Conservation (phyloP, 2,797 vertebrate genomes). For the Acanthornis magna region DNA sequence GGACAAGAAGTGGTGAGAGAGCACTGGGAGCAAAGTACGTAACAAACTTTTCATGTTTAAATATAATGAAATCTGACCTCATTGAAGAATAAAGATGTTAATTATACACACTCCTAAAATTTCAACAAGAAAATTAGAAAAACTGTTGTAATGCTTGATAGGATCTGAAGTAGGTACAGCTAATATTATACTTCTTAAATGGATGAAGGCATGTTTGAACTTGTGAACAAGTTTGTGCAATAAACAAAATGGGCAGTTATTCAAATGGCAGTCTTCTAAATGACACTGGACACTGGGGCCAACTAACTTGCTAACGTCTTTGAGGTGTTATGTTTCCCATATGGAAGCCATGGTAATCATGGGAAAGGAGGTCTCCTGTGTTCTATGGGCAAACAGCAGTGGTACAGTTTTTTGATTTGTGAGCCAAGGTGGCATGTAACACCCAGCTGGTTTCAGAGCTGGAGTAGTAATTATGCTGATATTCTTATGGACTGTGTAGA, state of each 20-base stretch:
- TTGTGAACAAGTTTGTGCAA: not conserved
- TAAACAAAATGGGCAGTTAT: not conserved
- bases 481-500: not conserved
- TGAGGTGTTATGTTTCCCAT: not conserved
- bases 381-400: not conserved
- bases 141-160: not conserved
- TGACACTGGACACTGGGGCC: not conserved
- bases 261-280: not conserved
- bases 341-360: not conserved
- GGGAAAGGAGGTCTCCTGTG: not conserved
- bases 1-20: not conserved
- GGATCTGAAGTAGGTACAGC: not conserved
- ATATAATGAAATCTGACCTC: not conserved
- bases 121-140: not conserved
- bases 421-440: not conserved
- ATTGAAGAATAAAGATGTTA: not conserved
- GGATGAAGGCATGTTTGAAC: conserved; percentile 12
- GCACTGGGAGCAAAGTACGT: not conserved
- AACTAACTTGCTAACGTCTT: not conserved
- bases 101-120: not conserved
- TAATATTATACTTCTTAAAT: not conserved
- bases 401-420: not conserved
- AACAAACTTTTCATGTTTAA: not conserved
- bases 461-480: not conserved
- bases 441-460: not conserved